A percentile compares a stretch with the other conserved stretches of the same genome.
Evolutionary conservation across 2,888 invertebrate genomes (phyloP).

Genomic region (Cantharis rustica): DNA sequence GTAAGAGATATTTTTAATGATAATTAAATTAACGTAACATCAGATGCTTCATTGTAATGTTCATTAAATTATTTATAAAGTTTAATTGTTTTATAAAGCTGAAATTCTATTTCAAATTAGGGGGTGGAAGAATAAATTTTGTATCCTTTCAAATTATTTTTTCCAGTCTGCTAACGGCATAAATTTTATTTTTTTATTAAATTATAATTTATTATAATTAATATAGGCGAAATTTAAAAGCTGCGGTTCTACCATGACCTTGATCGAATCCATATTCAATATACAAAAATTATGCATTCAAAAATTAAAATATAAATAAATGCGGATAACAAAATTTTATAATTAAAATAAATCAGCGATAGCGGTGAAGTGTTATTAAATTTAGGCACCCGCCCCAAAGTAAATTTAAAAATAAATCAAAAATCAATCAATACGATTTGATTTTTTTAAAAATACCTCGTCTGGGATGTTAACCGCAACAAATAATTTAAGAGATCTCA

Average conservation of each 20-base stretch:
- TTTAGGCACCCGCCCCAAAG: background rate
- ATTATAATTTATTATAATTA: too few species aligned
- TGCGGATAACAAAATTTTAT: background rate
- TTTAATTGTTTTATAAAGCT: background rate
- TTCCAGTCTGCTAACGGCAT: too few species aligned
- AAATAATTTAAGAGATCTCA: background rate
- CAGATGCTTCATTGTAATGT: background rate
- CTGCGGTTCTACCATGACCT: background rate
- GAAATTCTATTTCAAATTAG: too few species aligned
- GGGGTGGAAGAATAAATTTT: too few species aligned
- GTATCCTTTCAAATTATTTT: too few species aligned
- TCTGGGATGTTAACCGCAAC: background rate
- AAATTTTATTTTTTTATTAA: too few species aligned
- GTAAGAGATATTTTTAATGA: background rate
- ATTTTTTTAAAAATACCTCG: background rate
- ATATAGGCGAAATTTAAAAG: too few species aligned
- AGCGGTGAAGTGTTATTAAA: background rate
- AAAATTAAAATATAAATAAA: background rate
- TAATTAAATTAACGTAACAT: background rate
- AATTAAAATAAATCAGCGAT: background rate
- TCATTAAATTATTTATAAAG: background rate
- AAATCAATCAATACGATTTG: background rate
- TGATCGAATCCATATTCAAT: background rate
- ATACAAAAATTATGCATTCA: background rate
- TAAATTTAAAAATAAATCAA: background rate